These are phyloP conservation scores for Gopherus evgoodei DNA, from an alignment of 2,113 vertebrate genomes.

Conservation along the genomic window DNA sequence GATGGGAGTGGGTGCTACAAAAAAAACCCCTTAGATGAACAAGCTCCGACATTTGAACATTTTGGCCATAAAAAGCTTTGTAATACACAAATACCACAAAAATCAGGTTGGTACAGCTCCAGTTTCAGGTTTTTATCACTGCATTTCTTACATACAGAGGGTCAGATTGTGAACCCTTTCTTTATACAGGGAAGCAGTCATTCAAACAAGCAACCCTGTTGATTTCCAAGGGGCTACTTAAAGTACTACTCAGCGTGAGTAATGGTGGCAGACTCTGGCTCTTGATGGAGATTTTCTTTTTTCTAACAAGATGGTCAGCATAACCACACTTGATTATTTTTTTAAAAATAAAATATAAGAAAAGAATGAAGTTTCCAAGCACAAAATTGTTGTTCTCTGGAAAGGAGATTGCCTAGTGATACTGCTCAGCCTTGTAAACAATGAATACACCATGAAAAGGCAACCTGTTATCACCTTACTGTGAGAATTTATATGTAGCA, in stretches of 20 bases:
- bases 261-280: background rate
- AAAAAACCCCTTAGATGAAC: background rate
- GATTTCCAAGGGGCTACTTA: accelerated
- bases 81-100: background rate
- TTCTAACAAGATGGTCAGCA: accelerated
- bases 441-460: accelerated
- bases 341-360: background rate
- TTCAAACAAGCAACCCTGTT: background rate
- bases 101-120: background rate
- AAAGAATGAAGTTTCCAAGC: background rate
- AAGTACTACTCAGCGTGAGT: accelerated
- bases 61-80: background rate
- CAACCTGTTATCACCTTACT: background rate
- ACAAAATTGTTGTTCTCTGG: background rate
- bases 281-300: background rate
- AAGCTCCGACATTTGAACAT: background rate
- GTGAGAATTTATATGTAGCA: background rate
- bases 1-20: background rate
- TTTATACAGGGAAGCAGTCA: background rate
- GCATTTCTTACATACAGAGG: background rate
- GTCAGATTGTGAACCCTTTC: background rate
- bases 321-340: background rate
- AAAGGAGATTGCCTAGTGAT: background rate
- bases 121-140: background rate
- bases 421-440: background rate